Base-by-base conservation (phyloP, 2,888 invertebrate species). In the Caenorhabditis uteleia region DNA sequence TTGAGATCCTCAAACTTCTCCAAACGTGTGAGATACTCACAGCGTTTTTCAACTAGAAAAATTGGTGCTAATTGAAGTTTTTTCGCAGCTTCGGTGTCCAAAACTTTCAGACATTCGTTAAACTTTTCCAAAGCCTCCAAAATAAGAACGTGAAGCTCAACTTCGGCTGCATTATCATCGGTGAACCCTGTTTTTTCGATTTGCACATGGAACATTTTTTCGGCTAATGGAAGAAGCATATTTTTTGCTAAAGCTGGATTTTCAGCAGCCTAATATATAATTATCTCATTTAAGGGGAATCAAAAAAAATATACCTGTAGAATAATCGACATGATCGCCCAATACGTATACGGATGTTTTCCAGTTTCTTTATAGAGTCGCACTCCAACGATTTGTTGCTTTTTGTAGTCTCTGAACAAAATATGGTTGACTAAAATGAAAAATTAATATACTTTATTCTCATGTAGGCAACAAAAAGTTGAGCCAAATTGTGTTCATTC, bases 281-380 rank as follows among this genome's bases (percentile, higher is more conserved):
- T 46, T 23, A 79, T 33, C 36, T 10, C 18, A 16, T 36, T 36
- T 47, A n/a, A 23, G 10, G 21, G 42, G 71, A 34, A 21, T 20
- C 23, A 42, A 26, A 34, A 14, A 91, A 92, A n/a, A n/a, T n/a
- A n/a, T n/a, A n/a, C n/a, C 88, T 95, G 95, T 87, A 95, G 88
- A 21, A 95, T 90, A 75, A 93, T 89, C 84, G 95, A 95, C 91
- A 95, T 95, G 10, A 97, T 91, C 20, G 92, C 91, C 98, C 97
- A 98, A 84, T 93, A 95, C 84, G 94, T 95, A 84, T 97, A 97
- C 0, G 94, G 94, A 84, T 92, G 93, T 84, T 95, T 95, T 2
- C 92, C 91, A 79, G 90, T 90, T 54, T 91, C 87, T 86, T 93
- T 95, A 85, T 92, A 95, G 31, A 98, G 86, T 12, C 89, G 88